Percentiles rank a stretch among this genome's conserved stretches.
Evolutionary conservation across 2,888 invertebrate genomes (phyloP).

Genomic region (Catocala nupta): DNA sequence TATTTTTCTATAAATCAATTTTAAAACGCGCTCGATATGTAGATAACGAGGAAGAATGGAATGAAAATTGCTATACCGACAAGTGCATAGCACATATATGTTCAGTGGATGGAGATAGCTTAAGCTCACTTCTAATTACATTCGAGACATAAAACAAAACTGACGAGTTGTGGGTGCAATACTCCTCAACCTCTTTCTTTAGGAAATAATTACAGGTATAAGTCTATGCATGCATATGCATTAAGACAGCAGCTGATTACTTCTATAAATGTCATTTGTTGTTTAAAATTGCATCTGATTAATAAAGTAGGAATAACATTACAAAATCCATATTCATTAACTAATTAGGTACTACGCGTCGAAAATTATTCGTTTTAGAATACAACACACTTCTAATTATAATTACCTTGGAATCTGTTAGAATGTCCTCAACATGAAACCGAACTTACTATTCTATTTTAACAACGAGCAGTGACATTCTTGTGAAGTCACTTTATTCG

Average conservation of each 20-base stretch:
- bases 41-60: no score
- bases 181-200: no score
- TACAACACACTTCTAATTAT: slow-evolving; percentile 16
- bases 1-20: no score
- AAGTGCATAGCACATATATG: no score
- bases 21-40: no score
- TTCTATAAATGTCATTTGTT: background rate
- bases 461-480: slow-evolving; percentile 26
- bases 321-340: background rate
- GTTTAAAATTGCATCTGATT: background rate
- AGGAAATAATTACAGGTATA: no score
- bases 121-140: no score
- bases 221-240: background rate
- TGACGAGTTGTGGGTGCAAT: no score
- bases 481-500: slow-evolving; percentile 27
- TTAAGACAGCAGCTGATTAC: background rate
- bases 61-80: no score
- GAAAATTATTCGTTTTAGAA: slow-evolving; percentile 10
- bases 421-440: slow-evolving; percentile 16
- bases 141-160: no score
- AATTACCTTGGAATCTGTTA: slow-evolving; percentile 12
- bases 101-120: no score
- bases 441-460: slow-evolving; percentile 24
- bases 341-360: background rate
- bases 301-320: background rate